Conservation (phyloP, 1,140 invertebrate species). For the Brachionus angularis region DNA sequence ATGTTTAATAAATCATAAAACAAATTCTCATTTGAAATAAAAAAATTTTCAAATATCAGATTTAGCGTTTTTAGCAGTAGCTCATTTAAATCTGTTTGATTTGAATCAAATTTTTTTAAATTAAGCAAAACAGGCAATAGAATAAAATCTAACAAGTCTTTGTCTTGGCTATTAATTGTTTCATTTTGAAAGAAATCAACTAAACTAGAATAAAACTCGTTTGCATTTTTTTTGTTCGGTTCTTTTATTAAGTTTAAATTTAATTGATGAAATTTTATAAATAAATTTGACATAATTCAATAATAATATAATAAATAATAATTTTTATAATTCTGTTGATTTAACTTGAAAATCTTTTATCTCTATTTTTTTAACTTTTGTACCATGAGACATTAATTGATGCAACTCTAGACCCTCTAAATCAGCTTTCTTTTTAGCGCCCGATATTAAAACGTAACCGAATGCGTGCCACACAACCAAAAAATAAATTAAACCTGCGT, state of each 20-base stretch:
- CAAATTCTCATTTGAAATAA: not conserved
- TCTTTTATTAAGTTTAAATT: conserved; percentile 21
- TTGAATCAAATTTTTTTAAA: too few relatives aligned
- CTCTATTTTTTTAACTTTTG: conserved; percentile 30
- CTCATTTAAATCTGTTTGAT: too few relatives aligned
- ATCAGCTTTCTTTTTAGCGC: conserved; percentile 26
- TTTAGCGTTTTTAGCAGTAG: too few relatives aligned
- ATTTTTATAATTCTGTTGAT: not conserved
- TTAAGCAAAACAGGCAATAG: too few relatives aligned
- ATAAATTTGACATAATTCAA: conserved; percentile 12
- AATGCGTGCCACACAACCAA: conserved; percentile 34
- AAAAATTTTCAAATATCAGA: not conserved
- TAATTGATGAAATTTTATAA: conserved; percentile 36
- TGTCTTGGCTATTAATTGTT: too few relatives aligned
- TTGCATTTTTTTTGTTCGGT: conserved; percentile 7
- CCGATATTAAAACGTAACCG: conserved; percentile 21
- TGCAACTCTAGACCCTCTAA: conserved; percentile 16
- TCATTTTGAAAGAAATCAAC: not conserved
- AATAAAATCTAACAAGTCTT: too few relatives aligned
- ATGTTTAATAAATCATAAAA: conserved; percentile 8
- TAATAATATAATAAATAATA: too few relatives aligned
- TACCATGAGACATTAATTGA: not conserved
- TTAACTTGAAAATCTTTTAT: conserved; percentile 28
- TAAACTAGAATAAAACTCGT: not conserved
- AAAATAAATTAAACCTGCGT: conserved; percentile 38